A percentile compares a stretch with the other conserved stretches of the same genome.
These are phyloP conservation scores for Adrianichthys oophorus DNA, from an alignment of 2,797 vertebrate species.

Conservation along the genomic window DNA sequence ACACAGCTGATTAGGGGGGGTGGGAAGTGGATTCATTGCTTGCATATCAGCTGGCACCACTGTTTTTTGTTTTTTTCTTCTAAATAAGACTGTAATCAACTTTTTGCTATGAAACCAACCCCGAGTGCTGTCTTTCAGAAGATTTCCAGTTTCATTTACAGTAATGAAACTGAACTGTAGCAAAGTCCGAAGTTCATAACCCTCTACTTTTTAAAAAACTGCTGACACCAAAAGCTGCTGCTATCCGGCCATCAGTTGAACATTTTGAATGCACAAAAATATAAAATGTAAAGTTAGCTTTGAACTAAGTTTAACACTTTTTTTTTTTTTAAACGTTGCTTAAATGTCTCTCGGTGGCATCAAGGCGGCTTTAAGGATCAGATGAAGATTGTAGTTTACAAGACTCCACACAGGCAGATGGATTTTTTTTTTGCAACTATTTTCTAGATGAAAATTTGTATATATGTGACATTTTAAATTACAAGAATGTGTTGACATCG, in stretches of 20 bases:
- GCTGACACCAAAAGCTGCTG: background rate
- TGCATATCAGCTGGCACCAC: too few species aligned
- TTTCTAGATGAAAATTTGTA: conserved; percentile 39
- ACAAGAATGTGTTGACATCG: background rate
- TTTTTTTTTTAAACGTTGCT: background rate
- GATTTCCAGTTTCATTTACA: conserved; percentile 1
- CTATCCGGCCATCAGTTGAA: background rate
- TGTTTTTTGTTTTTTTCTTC: background rate
- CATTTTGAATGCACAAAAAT: too few species aligned
- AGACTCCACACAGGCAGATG: conserved; percentile 56
- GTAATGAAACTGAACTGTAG: background rate
- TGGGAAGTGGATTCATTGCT: too few species aligned
- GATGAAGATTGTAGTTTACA: conserved; percentile 3
- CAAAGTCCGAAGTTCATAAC: conserved; percentile 8
- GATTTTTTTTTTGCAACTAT: conserved; percentile 46
- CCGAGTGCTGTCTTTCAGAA: background rate
- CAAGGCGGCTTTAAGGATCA: background rate
- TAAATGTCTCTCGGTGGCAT: background rate
- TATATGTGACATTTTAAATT: background rate
- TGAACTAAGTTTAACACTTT: background rate
- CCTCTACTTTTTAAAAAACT: background rate
- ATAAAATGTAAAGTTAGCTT: too few species aligned
- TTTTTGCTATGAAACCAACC: background rate
- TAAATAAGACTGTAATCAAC: background rate
- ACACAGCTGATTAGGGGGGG: conserved; percentile 27